phyloP scores from a whole-genome alignment of 2,797 vertebrate genomes.

The Lacerta agilis region DNA sequence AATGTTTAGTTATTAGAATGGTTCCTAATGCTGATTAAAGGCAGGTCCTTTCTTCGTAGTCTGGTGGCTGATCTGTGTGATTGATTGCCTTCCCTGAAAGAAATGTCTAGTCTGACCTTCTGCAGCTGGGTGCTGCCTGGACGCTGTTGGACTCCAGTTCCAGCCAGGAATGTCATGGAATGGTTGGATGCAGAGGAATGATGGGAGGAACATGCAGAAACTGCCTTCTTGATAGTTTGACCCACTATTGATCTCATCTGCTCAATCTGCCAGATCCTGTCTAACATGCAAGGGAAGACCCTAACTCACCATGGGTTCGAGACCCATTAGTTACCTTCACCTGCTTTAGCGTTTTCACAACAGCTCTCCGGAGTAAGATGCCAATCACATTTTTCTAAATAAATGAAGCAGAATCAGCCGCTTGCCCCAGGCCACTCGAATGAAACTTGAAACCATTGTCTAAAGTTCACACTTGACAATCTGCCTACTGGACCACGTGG shows the following conservation, averaged over 20 bases:
- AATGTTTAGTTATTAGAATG: constrained; percentile 26
- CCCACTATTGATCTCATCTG: too few species aligned
- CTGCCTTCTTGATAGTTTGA: too few species aligned
- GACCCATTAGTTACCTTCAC: too few species aligned
- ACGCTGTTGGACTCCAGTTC: background rate
- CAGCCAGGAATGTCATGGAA: background rate
- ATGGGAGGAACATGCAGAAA: too few species aligned
- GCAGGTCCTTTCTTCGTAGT: background rate
- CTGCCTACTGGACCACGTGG: too few species aligned
- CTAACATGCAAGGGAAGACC: background rate
- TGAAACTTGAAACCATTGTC: background rate
- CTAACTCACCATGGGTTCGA: too few species aligned
- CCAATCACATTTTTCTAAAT: background rate
- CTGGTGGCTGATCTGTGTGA: background rate
- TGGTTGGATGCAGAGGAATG: background rate
- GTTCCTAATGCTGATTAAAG: constrained; percentile 31
- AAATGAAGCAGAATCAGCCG: background rate
- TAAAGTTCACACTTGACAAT: background rate
- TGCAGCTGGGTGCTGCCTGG: background rate
- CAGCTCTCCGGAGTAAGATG: background rate
- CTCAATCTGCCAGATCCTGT: background rate
- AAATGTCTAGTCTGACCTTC: background rate
- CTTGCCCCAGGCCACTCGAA: background rate
- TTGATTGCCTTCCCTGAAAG: background rate
- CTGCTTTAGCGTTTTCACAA: background rate